Conservation (phyloP, 2,113 vertebrate species). For the Anoura caudifer region DNA sequence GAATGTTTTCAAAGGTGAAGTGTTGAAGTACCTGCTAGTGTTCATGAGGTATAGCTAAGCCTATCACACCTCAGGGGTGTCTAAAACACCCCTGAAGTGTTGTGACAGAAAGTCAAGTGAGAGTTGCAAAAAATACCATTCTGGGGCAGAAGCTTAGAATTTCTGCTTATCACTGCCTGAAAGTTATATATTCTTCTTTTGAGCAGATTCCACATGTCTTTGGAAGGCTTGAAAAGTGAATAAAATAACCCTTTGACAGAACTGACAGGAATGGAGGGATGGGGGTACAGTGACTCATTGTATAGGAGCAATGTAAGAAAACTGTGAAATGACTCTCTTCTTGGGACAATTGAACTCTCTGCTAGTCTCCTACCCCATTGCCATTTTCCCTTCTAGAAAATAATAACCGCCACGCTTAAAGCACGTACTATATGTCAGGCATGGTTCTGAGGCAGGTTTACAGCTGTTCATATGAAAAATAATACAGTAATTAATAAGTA, state of each 20-base stretch:
- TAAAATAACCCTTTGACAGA: constrained; percentile 66
- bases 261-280: not conserved
- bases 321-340: not conserved
- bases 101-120: not conserved
- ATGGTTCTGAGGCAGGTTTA: not conserved
- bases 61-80: not conserved
- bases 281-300: not conserved
- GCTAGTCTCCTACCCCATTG: not conserved
- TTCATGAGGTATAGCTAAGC: not conserved
- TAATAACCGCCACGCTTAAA: not conserved
- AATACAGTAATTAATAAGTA: not conserved
- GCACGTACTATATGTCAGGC: not conserved
- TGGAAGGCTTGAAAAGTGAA: constrained; percentile 51
- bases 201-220: constrained; percentile 52
- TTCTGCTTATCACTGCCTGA: not conserved
- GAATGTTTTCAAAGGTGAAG: not conserved
- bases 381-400: not conserved
- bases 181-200: constrained; percentile 33
- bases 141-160: not conserved
- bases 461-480: not conserved
- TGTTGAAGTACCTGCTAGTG: not conserved
- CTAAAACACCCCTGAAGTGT: not conserved
- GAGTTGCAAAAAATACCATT: not conserved
- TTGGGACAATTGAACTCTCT: not conserved
- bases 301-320: not conserved